These are phyloP conservation scores for Nesospiza acunhae DNA, from an alignment of 2,113 vertebrate genomes.

Conservation along the genomic window DNA sequence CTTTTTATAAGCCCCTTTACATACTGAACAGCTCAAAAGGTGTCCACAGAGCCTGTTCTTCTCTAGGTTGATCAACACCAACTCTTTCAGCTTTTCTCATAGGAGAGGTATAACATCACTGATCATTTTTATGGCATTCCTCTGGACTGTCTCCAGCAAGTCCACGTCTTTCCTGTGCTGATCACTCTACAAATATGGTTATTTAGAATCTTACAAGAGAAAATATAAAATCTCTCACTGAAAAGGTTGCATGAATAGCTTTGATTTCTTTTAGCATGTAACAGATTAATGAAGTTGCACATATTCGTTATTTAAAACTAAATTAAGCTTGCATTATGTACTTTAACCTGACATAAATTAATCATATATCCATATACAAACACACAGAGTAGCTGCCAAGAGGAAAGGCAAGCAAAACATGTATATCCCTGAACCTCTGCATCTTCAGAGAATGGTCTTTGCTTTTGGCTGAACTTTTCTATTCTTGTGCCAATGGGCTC, in stretches of 20 bases:
- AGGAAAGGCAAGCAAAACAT: neutral
- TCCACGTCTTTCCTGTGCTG: neutral
- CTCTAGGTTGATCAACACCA: neutral
- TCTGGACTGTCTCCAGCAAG: neutral
- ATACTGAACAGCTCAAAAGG: neutral
- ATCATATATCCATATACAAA: neutral
- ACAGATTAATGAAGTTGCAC: neutral
- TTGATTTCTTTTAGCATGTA: neutral
- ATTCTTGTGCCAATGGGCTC: neutral
- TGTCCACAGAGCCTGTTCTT: neutral
- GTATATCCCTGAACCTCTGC: neutral
- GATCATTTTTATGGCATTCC: neutral
- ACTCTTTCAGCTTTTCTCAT: neutral
- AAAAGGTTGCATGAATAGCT: accelerated
- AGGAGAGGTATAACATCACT: neutral
- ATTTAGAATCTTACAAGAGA: neutral
- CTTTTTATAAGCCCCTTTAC: neutral
- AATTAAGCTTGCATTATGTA: neutral
- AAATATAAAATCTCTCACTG: neutral
- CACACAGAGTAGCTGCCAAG: neutral
- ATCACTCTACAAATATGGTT: neutral
- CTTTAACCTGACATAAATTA: neutral
- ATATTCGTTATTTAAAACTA: neutral
- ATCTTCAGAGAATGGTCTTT: neutral
- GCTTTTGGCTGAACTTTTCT: neutral